Conservation (phyloP, 2,113 vertebrate species). For the Stercorarius parasiticus region DNA sequence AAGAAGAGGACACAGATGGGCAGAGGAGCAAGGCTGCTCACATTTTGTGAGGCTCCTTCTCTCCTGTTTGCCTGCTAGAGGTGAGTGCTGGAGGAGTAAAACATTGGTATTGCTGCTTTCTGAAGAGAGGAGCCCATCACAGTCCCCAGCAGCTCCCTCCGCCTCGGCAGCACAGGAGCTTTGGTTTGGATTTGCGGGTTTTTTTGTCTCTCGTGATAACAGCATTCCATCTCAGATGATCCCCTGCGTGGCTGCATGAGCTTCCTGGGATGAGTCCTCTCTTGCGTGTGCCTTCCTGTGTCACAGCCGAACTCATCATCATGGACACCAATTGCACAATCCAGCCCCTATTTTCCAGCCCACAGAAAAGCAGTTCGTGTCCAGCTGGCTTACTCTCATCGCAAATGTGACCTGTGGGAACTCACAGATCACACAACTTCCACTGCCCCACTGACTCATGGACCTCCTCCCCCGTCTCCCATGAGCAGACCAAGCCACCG, state of each 20-base stretch:
- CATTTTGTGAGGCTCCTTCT: not conserved
- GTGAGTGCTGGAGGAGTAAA: not conserved
- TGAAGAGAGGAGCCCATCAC: not conserved
- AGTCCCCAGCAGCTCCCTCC: not conserved
- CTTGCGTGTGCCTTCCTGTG: not conserved
- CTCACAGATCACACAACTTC: not conserved
- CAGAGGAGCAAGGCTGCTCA: not conserved
- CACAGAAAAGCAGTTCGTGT: not conserved
- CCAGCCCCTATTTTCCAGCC: not conserved
- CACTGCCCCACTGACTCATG: not conserved
- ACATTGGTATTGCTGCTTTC: not conserved
- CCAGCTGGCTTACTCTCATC: not conserved
- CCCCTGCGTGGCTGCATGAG: rapidly evolving
- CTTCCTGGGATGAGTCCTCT: not conserved
- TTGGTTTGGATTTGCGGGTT: not conserved
- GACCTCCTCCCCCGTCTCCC: not conserved
- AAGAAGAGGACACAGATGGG: not conserved
- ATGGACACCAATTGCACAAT: not conserved
- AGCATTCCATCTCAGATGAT: not conserved
- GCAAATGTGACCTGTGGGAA: not conserved
- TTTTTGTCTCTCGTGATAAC: not conserved
- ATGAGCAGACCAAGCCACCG: rapidly evolving
- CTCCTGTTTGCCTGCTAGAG: not conserved
- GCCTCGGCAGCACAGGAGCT: not conserved
- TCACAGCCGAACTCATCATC: rapidly evolving